Percentiles rank a stretch among this genome's conserved stretches.
phyloP scores from a whole-genome alignment of 2,888 invertebrate genomes.

The Plagodis dolabraria region DNA sequence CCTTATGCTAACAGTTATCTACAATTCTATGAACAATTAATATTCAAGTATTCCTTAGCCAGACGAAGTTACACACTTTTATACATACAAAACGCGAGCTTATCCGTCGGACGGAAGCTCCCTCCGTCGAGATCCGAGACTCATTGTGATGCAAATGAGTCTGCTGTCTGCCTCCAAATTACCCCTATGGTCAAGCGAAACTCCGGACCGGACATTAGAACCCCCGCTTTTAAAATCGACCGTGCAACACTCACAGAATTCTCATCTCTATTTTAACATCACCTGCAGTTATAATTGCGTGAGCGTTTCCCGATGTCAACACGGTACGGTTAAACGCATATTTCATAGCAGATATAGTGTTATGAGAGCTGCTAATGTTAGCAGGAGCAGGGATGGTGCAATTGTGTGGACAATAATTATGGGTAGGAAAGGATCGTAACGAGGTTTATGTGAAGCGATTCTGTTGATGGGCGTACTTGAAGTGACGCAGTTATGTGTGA shows the following conservation, averaged over 20 bases:
- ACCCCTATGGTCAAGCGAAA: conserved; percentile 81
- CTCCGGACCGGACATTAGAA: conserved; percentile 78
- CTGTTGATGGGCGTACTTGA: conserved; percentile 60
- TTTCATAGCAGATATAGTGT: conserved; percentile 77
- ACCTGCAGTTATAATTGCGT: conserved; percentile 52
- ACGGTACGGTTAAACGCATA: conserved; percentile 62
- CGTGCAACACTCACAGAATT: conserved; percentile 54
- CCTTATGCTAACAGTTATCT: conserved; percentile 25
- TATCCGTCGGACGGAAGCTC: conserved; percentile 76
- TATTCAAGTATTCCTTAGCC: conserved; percentile 67
- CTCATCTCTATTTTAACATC: conserved; percentile 50
- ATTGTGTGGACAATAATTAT: conserved; percentile 80
- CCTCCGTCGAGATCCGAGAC: conserved; percentile 66
- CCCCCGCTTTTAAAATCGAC: conserved; percentile 77
- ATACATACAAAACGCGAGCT: conserved; percentile 71
- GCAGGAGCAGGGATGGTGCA: conserved; percentile 68
- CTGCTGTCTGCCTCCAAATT: conserved; percentile 83
- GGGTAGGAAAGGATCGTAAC: conserved; percentile 65
- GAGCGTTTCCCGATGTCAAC: conserved; percentile 36
- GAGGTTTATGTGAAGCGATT: conserved; percentile 71
- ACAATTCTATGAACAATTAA: conserved; percentile 59
- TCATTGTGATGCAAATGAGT: conserved; percentile 83
- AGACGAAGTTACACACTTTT: conserved; percentile 61
- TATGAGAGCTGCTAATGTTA: conserved; percentile 78
- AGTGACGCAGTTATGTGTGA: conserved; percentile 36